Percentiles rank a stretch among this genome's conserved stretches.
These are phyloP conservation scores for Scatophagus argus DNA, from an alignment of 2,113 vertebrate species.

Conservation along the genomic window DNA sequence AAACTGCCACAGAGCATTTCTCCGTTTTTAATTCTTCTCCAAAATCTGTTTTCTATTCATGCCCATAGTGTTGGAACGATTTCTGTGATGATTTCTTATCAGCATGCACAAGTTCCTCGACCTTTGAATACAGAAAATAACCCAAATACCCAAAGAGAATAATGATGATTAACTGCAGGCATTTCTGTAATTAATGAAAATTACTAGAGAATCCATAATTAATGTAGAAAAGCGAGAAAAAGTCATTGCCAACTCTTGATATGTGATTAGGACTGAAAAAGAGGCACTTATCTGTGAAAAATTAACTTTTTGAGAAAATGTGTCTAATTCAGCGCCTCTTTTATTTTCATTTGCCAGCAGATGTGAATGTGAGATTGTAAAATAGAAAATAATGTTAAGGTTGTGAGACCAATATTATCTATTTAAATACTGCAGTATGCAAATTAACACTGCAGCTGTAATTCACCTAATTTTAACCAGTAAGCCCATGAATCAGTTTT, in stretches of 20 bases:
- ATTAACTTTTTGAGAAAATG: slow-evolving; percentile 49
- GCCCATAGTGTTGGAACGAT: slow-evolving; percentile 29
- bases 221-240: slow-evolving; percentile 64
- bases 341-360: slow-evolving; percentile 10
- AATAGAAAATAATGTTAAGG: not conserved
- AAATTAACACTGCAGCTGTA: not conserved
- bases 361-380: slow-evolving; percentile 13
- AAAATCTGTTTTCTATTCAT: slow-evolving; percentile 55
- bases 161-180: slow-evolving; percentile 76
- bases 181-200: slow-evolving; percentile 75
- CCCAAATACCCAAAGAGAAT: slow-evolving; percentile 66
- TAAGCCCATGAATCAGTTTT: not conserved
- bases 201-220: slow-evolving; percentile 73
- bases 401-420: not conserved
- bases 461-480: not conserved
- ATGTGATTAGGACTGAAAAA: slow-evolving; percentile 54
- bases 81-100: slow-evolving; percentile 53
- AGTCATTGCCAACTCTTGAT: slow-evolving; percentile 61
- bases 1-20: slow-evolving; percentile 15
- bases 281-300: slow-evolving; percentile 47
- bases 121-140: slow-evolving; percentile 71
- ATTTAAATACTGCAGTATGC: not conserved
- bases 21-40: slow-evolving; percentile 17
- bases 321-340: slow-evolving; percentile 19
- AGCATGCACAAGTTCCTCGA: slow-evolving; percentile 59